Evolutionary conservation across 1,140 invertebrate genomes (phyloP), one percentile per base, ranked within the genome.

Genomic region (Formica selysi): DNA sequence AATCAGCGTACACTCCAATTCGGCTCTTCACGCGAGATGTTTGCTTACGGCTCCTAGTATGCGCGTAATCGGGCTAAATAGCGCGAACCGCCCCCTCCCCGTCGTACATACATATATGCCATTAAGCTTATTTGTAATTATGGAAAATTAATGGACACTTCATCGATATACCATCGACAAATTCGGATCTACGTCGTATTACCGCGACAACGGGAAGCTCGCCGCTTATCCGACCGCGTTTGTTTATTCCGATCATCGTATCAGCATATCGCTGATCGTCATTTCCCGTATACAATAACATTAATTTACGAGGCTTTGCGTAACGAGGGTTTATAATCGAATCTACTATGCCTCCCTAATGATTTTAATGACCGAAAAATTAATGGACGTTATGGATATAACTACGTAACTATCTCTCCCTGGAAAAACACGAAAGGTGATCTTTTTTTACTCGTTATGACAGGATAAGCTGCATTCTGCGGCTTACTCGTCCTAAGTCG

Each of bases 61-160:
- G 68, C 54, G 29, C 22, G 51, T 74, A 74, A 83, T 83, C 79
- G 65, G 51, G 70, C 78, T 81, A 83, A 83, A 83, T 83, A 83
- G 54, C 41, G 68, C 26, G 48, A 54, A 44, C 26, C 10, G 10
- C 22, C 26, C 22, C 32, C 2, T 41, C 22, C 38, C 22, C 54
- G 38, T 61, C 26, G 68, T 38, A 51, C 4, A 51, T 19, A 51
- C 48, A 51, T 51, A 19, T 51, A 19, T 61, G 54, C 68, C 38
- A 48, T 83, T 74, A 61, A 74, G 65, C 76, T 80, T 80, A 70
- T 80, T 70, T 83, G 68, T 74, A 74, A 83, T 83, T 83, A 83
- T 83, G 29, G 70, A 83, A 22, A 83, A 74, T 83, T 83, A 61
- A 74, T 74, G 54, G 68, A 83, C 64, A 67, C 67, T 73, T 81